These are phyloP conservation scores for Armadillidium nasatum DNA, from an alignment of 1,140 invertebrate species.

Conservation along the genomic window DNA sequence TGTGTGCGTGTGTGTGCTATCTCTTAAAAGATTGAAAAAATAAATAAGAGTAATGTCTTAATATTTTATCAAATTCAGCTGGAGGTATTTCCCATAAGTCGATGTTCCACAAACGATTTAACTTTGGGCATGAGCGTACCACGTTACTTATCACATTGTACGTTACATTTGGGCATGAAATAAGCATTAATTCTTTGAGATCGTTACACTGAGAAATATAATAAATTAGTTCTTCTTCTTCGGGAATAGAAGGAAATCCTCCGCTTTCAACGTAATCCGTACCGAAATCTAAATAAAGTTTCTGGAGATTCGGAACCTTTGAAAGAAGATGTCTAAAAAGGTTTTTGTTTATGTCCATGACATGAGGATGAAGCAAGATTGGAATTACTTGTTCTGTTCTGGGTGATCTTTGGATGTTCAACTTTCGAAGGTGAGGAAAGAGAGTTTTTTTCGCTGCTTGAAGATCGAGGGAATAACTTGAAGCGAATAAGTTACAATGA, in stretches of 20 bases:
- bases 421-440: background rate
- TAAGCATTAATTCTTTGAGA: background rate
- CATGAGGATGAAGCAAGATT: background rate
- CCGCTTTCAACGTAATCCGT: background rate
- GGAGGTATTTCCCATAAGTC: background rate
- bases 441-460: background rate
- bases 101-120: background rate
- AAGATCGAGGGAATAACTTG: background rate
- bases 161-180: background rate
- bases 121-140: background rate
- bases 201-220: background rate
- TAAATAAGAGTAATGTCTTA: background rate
- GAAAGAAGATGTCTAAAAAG: background rate
- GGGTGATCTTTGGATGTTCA: background rate
- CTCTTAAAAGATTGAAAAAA: background rate
- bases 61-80: background rate
- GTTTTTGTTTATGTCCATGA: background rate
- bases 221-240: background rate
- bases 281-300: background rate
- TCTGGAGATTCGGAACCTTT: background rate
- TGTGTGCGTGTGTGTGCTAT: no score
- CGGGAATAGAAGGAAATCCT: background rate
- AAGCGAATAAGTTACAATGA: background rate
- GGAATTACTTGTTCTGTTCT: background rate
- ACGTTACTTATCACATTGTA: background rate